phyloP scores from a whole-genome alignment of 2,797 vertebrate species.

The Alouatta caraya region DNA sequence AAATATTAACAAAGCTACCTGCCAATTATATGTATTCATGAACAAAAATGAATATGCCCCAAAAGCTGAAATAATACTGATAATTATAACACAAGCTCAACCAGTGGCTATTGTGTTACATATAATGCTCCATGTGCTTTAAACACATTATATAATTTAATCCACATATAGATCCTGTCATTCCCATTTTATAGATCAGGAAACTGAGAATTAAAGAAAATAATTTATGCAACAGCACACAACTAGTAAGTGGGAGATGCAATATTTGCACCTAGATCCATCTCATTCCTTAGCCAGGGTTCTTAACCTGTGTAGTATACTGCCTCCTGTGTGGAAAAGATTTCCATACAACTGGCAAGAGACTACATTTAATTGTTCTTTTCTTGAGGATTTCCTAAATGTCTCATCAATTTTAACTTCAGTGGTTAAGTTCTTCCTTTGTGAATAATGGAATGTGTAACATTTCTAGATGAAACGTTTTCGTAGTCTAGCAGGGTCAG shows the following conservation, averaged over 20 bases:
- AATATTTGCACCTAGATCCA: background rate
- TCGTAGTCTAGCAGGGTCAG: background rate
- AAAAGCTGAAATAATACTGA: background rate
- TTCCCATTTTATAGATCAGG: background rate
- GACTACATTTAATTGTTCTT: background rate
- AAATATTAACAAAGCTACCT: background rate
- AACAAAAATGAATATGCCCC: background rate
- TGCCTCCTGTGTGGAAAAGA: background rate
- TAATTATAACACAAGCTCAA: background rate
- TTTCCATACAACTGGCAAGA: background rate
- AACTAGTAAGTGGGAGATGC: background rate
- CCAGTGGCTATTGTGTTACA: background rate
- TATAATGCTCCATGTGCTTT: background rate
- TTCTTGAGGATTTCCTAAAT: constrained; percentile 7
- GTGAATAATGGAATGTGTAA: background rate
- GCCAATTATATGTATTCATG: background rate
- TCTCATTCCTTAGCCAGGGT: background rate
- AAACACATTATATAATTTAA: background rate
- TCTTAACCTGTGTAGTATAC: background rate
- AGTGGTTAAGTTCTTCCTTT: background rate
- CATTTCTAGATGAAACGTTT: background rate
- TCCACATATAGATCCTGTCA: background rate
- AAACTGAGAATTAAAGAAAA: background rate
- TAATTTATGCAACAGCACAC: background rate
- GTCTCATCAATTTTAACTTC: background rate